phyloP scores from a whole-genome alignment of 2,888 invertebrate genomes.

The Gnatocerus cornutus region DNA sequence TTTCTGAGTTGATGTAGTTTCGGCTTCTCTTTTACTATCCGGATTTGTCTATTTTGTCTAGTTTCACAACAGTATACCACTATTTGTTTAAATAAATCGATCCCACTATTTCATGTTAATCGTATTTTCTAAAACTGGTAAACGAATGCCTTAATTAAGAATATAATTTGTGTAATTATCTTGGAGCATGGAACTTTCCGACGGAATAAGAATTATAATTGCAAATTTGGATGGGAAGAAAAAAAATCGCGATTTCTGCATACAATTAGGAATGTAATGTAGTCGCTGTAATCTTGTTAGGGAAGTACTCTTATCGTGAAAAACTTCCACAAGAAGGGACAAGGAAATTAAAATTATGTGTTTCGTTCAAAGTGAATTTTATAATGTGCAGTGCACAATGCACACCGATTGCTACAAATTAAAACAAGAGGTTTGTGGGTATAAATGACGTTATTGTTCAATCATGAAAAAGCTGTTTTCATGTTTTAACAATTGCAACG shows the following conservation, averaged over 20 bases:
- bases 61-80: slow-evolving; percentile 22
- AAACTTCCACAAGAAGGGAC: slow-evolving; percentile 37
- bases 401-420: no score
- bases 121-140: slow-evolving; percentile 25
- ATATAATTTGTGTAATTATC: slow-evolving; percentile 40
- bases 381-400: slow-evolving; percentile 5
- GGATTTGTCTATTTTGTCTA: slow-evolving; percentile 13
- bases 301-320: slow-evolving; percentile 37
- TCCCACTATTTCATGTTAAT: slow-evolving; percentile 21
- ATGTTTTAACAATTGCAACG: no score
- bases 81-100: slow-evolving; percentile 7
- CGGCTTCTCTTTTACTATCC: slow-evolving; percentile 10
- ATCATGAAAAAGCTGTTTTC: no score
- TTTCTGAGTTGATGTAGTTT: slow-evolving; percentile 9
- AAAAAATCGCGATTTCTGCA: slow-evolving; percentile 46
- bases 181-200: slow-evolving; percentile 19
- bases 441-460: no score
- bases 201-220: slow-evolving; percentile 41
- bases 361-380: slow-evolving; percentile 14
- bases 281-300: slow-evolving; percentile 40
- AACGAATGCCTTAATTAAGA: slow-evolving; percentile 36
- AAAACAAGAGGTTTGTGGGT: no score
- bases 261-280: slow-evolving; percentile 48
- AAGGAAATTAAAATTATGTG: slow-evolving; percentile 25
- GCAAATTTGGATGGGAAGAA: slow-evolving; percentile 38